Evolutionary conservation across 2,888 invertebrate species (phyloP).

Genomic region (Pollenia labialis): DNA sequence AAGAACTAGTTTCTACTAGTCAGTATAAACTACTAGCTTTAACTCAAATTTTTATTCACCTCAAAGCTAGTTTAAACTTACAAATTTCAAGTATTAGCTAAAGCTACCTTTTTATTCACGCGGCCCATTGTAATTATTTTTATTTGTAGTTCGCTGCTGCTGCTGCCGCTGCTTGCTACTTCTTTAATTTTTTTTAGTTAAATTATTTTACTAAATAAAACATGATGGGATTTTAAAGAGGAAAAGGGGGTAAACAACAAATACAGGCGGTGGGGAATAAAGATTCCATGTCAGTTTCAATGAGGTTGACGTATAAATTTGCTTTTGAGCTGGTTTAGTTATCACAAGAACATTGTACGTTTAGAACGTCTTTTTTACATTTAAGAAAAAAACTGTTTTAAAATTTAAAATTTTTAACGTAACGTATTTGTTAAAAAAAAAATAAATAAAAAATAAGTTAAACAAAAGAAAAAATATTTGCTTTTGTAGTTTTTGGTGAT

Average conservation of each 20-base stretch:
- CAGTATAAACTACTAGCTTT: too few relatives aligned
- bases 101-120: too few relatives aligned
- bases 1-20: too few relatives aligned
- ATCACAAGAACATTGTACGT: constrained; percentile 63
- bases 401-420: constrained; percentile 20
- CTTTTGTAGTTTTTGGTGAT: not conserved
- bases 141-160: constrained; percentile 10
- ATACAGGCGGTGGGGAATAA: constrained; percentile 22
- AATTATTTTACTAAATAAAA: constrained; percentile 8
- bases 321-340: constrained; percentile 61
- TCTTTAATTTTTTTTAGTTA: constrained; percentile 26
- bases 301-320: constrained; percentile 38
- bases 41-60: too few relatives aligned
- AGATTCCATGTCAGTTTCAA: constrained; percentile 54
- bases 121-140: constrained; percentile 38
- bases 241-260: not conserved
- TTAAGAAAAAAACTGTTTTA: constrained; percentile 12
- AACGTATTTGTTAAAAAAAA: constrained; percentile 17
- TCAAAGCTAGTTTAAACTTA: too few relatives aligned
- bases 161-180: not conserved
- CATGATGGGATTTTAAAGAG: not conserved
- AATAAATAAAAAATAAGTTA: not conserved
- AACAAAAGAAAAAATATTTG: constrained; percentile 23
- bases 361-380: constrained; percentile 39
- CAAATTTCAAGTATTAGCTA: too few relatives aligned